phyloP scores from a whole-genome alignment of 2,113 vertebrate species.

The Lepus americanus region DNA sequence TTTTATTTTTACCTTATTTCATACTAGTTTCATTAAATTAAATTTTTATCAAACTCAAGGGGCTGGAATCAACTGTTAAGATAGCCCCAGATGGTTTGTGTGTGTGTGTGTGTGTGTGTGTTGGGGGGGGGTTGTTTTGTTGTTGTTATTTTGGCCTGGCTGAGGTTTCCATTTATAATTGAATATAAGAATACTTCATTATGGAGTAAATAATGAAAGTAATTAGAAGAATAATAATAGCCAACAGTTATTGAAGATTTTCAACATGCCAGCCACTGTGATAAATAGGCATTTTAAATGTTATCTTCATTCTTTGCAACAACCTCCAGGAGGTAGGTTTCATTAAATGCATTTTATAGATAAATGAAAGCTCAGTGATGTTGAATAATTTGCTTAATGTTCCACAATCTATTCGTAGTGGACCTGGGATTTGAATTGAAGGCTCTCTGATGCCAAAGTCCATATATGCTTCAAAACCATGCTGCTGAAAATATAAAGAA shows the following conservation, averaged over 20 bases:
- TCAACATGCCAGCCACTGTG: neutral
- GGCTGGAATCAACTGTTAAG: slow-evolving; percentile 3
- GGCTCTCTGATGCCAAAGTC: neutral
- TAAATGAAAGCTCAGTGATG: slow-evolving; percentile 23
- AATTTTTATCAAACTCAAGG: slow-evolving; percentile 33
- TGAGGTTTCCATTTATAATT: slow-evolving; percentile 19
- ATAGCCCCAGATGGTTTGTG: neutral
- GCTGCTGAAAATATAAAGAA: neutral
- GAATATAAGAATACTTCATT: slow-evolving; percentile 56
- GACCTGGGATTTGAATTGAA: slow-evolving; percentile 12
- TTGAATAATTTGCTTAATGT: slow-evolving; percentile 39
- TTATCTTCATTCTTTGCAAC: slow-evolving; percentile 46
- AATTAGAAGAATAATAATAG: slow-evolving; percentile 37
- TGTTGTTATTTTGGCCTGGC: neutral
- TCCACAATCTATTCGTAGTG: neutral
- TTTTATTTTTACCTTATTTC: slow-evolving; percentile 36
- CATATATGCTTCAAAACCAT: neutral
- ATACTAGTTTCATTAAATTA: slow-evolving; percentile 43
- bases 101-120: too few relatives aligned
- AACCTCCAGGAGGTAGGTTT: neutral
- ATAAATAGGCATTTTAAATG: slow-evolving; percentile 26
- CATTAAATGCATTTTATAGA: slow-evolving; percentile 45
- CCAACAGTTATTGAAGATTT: slow-evolving; percentile 44
- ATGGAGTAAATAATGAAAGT: slow-evolving; percentile 45
- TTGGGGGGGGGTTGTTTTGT: neutral